phyloP scores from a whole-genome alignment of 1,140 invertebrate species.

The Elymnias hypermnestra region DNA sequence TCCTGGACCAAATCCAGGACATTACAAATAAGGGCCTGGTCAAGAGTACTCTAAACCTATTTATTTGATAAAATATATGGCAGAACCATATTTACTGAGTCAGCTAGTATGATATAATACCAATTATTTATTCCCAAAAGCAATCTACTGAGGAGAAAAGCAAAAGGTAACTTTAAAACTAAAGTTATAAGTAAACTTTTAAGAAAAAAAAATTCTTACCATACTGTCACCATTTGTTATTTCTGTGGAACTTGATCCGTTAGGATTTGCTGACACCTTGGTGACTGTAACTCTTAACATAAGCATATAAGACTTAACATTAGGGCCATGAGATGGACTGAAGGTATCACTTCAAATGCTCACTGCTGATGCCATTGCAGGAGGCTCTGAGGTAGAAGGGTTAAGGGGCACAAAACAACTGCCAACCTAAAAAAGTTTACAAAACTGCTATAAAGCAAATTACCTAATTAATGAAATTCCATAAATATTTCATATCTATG shows the following conservation, averaged over 20 bases:
- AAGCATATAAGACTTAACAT: conserved; percentile 92
- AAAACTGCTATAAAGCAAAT: neutral
- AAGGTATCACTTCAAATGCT: conserved; percentile 91
- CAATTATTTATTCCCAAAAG: too few relatives aligned
- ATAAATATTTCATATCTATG: too few relatives aligned
- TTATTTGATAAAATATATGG: too few relatives aligned
- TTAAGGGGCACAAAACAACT: conserved; percentile 88
- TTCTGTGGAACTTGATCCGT: conserved; percentile 68
- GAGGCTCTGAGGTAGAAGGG: conserved; percentile 83
- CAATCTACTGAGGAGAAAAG: too few relatives aligned
- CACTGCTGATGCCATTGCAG: conserved; percentile 84
- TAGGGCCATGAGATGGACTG: conserved; percentile 86
- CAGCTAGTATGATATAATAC: too few relatives aligned
- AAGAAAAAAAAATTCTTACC: conserved; percentile 41
- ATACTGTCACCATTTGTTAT: conserved; percentile 70
- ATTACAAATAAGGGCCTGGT: too few relatives aligned
- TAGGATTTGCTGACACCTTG: conserved; percentile 32
- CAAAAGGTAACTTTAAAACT: too few relatives aligned
- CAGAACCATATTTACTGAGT: too few relatives aligned
- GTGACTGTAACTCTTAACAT: conserved; percentile 84
- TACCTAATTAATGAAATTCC: too few relatives aligned
- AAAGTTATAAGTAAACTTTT: too few relatives aligned
- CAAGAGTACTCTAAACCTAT: too few relatives aligned
- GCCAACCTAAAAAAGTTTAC: conserved; percentile 75
- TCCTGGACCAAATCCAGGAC: too few relatives aligned